A percentile compares a stretch with the other conserved stretches of the same genome.
These are phyloP conservation scores for Rhopalosiphum maidis DNA, from an alignment of 1,140 invertebrate species.

Conservation along the genomic window DNA sequence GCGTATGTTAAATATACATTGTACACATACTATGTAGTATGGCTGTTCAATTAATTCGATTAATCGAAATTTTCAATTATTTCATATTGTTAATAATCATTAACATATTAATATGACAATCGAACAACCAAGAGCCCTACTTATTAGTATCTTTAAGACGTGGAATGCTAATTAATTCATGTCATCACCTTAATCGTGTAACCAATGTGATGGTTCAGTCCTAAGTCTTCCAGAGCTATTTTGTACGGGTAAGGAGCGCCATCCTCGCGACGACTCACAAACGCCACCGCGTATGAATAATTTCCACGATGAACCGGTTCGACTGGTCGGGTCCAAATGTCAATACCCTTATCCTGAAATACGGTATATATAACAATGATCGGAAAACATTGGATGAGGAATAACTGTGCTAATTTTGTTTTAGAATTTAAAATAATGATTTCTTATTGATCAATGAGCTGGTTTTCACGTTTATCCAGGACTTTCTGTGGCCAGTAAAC, in stretches of 20 bases:
- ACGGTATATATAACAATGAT: neutral
- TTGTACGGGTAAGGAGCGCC: conserved; percentile 68
- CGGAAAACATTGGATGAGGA: neutral
- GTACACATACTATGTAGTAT: too few relatives aligned
- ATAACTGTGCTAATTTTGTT: neutral
- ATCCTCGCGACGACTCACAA: conserved; percentile 68
- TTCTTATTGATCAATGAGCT: too few relatives aligned
- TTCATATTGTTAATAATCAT: too few relatives aligned
- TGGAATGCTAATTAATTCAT: too few relatives aligned
- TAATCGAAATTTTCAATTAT: too few relatives aligned
- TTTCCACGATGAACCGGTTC: conserved; percentile 63
- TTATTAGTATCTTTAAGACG: too few relatives aligned
- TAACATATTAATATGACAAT: too few relatives aligned
- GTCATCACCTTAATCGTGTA: conserved; percentile 80
- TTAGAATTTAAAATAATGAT: neutral
- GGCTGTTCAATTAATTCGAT: too few relatives aligned
- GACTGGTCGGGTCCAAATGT: conserved; percentile 66
- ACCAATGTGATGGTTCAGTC: conserved; percentile 75
- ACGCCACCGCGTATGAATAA: conserved; percentile 66
- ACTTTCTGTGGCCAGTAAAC: too few relatives aligned
- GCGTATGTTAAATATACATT: neutral
- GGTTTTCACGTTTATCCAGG: too few relatives aligned
- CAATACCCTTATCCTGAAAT: conserved; percentile 63
- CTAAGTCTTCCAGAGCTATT: conserved; percentile 73
- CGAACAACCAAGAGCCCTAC: too few relatives aligned